phyloP scores from a whole-genome alignment of 2,113 vertebrate genomes.

The Chaetodon auriga region DNA sequence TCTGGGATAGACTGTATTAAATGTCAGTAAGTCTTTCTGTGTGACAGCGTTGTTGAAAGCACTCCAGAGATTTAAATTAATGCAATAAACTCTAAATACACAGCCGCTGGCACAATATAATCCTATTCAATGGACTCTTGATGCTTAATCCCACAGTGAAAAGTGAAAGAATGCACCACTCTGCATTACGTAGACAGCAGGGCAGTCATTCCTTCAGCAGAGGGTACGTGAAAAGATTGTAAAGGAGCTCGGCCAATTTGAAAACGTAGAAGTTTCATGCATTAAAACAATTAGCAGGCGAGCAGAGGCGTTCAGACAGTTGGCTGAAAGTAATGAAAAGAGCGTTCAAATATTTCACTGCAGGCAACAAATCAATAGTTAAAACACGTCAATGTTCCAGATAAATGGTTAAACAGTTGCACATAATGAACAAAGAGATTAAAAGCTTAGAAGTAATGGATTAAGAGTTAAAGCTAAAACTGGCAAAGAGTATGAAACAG shows the following conservation, averaged over 20 bases:
- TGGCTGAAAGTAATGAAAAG: too few relatives aligned
- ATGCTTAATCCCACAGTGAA: slow-evolving; percentile 48
- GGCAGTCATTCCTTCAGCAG: background rate
- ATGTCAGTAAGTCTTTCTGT: slow-evolving; percentile 7
- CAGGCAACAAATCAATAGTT: too few relatives aligned
- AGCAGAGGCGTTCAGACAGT: too few relatives aligned
- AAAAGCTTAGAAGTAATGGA: too few relatives aligned
- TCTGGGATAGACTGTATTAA: slow-evolving; percentile 24
- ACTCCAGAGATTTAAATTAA: slow-evolving; percentile 34
- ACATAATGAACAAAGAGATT: too few relatives aligned
- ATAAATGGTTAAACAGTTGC: too few relatives aligned
- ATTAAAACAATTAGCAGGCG: background rate
- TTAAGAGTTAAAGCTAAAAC: too few relatives aligned
- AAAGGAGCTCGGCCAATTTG: background rate
- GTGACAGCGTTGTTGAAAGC: background rate
- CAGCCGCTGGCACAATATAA: slow-evolving; percentile 16
- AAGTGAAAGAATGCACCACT: slow-evolving; percentile 20
- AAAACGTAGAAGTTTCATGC: background rate
- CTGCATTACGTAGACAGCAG: background rate
- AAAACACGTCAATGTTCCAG: too few relatives aligned
- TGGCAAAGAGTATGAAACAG: too few relatives aligned
- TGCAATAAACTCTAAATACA: slow-evolving; percentile 37
- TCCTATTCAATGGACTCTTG: slow-evolving; percentile 49
- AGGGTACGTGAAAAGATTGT: too few relatives aligned
- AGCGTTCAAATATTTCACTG: too few relatives aligned